Percentiles rank a stretch among this genome's conserved stretches.
These are phyloP conservation scores for Meliscaeva auricollis DNA, from an alignment of 2,888 invertebrate species.

Conservation along the genomic window DNA sequence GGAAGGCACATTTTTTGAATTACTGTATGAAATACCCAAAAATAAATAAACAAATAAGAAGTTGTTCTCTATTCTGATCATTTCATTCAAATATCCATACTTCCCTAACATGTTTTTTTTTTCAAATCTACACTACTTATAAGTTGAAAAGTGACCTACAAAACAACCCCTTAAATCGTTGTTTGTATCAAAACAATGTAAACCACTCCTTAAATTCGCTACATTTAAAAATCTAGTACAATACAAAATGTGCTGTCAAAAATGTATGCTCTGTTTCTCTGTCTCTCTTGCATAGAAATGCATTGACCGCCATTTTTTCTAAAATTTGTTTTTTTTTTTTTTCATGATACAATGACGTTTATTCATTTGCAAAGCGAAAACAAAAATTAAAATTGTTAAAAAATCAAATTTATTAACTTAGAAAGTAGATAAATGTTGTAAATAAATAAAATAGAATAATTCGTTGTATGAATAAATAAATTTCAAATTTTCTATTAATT, in stretches of 20 bases:
- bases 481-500: not conserved
- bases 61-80: no score
- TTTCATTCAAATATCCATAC: no score
- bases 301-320: conserved; percentile 55
- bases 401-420: not conserved
- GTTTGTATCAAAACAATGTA: conserved; percentile 1
- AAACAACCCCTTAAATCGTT: no score
- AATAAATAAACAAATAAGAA: no score
- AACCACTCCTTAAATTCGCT: conserved; percentile 23
- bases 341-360: not conserved
- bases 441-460: not conserved
- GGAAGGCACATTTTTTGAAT: no score
- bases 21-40: no score
- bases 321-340: not conserved
- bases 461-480: not conserved
- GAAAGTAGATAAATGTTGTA: not conserved
- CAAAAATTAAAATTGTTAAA: not conserved
- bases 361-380: conserved; percentile 29
- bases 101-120: no score
- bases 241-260: conserved; percentile 31
- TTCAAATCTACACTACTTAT: no score
- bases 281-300: not conserved
- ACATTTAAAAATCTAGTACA: conserved; percentile 44
- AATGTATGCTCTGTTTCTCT: not conserved
- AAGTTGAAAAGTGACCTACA: no score